Evolutionary conservation across 1,140 invertebrate species (phyloP).

Genomic region (Linepithema humile): DNA sequence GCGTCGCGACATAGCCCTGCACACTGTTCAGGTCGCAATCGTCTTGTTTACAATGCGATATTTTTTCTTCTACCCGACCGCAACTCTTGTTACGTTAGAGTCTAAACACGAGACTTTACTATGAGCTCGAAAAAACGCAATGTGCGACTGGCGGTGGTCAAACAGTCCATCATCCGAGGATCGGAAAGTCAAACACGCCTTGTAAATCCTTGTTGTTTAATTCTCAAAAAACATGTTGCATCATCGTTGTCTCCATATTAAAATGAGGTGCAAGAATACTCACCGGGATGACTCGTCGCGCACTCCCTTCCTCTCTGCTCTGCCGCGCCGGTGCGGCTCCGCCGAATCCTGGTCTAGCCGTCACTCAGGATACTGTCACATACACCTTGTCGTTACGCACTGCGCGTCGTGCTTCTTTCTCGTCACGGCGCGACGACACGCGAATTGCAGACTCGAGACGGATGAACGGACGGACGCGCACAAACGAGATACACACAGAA

Average conservation of each 20-base stretch:
- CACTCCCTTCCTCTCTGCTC: not conserved
- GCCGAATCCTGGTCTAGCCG: conserved; percentile 1
- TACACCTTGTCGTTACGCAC: conserved; percentile 30
- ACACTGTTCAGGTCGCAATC: no score
- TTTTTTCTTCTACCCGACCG: no score
- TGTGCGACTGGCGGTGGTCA: no score
- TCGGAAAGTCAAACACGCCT: not conserved
- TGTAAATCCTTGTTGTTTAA: not conserved
- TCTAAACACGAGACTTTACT: no score
- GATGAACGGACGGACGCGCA: not conserved
- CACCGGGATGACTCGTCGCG: conserved; percentile 44
- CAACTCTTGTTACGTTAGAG: no score
- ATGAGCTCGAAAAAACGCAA: no score
- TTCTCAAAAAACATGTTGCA: not conserved
- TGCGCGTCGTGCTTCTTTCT: not conserved
- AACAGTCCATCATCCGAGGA: not conserved
- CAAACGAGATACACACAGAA: no score
- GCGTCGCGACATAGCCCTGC: no score
- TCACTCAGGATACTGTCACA: conserved; percentile 13
- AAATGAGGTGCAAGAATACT: conserved; percentile 25
- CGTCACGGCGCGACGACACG: conserved; percentile 29
- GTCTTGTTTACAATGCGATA: no score
- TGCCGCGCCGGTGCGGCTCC: not conserved
- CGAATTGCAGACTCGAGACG: not conserved
- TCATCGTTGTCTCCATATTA: not conserved